phyloP scores from a whole-genome alignment of 2,888 invertebrate genomes.

The Lasius platythorax region DNA sequence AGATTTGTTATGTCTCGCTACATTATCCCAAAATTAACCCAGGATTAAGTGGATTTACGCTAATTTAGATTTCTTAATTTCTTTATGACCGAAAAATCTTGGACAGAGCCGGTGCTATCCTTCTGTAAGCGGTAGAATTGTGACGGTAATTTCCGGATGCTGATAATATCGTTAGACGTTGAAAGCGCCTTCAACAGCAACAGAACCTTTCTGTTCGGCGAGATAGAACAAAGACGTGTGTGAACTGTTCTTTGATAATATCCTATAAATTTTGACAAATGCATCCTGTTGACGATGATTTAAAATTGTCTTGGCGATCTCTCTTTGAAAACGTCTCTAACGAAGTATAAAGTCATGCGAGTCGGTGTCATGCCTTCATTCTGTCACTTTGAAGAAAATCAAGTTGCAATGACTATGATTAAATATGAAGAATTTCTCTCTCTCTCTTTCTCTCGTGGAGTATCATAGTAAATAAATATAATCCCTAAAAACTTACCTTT shows the following conservation, averaged over 20 bases:
- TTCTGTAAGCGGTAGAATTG: constrained; percentile 20
- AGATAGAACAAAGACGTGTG: not conserved
- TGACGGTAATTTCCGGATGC: constrained; percentile 30
- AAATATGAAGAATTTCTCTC: not conserved
- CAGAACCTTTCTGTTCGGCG: constrained; percentile 29
- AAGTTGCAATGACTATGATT: constrained; percentile 2
- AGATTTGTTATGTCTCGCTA: not conserved
- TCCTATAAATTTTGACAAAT: constrained; percentile 26
- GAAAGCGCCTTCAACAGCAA: constrained; percentile 29
- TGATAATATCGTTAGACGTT: constrained; percentile 52
- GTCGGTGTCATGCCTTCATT: not conserved
- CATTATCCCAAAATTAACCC: not conserved
- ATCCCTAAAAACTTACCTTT: too few relatives aligned
- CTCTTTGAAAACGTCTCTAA: not conserved
- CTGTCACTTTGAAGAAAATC: not conserved
- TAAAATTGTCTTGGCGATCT: constrained; percentile 2
- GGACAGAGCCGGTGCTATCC: not conserved
- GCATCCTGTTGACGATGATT: not conserved
- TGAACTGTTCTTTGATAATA: constrained; percentile 47
- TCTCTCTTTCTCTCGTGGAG: not conserved
- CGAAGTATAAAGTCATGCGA: not conserved
- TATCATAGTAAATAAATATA: not conserved
- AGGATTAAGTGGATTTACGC: not conserved
- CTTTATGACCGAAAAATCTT: not conserved
- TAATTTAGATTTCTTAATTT: not conserved